Percentiles rank a stretch among this genome's conserved stretches.
phyloP scores from a whole-genome alignment of 2,797 vertebrate genomes.

The Glossophaga mutica region DNA sequence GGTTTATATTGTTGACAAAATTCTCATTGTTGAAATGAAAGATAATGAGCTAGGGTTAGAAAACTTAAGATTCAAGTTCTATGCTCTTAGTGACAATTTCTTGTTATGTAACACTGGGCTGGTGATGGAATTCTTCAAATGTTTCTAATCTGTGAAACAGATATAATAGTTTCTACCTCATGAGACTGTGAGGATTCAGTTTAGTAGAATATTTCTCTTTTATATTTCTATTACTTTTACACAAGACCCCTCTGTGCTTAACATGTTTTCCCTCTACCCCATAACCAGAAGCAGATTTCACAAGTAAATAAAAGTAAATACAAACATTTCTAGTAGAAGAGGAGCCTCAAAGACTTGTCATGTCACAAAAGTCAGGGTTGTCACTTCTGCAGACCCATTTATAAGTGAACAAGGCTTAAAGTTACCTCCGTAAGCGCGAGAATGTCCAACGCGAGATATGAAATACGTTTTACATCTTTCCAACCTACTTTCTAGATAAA shows the following conservation, averaged over 20 bases:
- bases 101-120: not conserved
- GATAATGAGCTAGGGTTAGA: not conserved
- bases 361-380: not conserved
- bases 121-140: not conserved
- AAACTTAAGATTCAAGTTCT: not conserved
- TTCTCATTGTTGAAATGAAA: constrained; percentile 14
- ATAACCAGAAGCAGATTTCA: not conserved
- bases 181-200: not conserved
- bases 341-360: not conserved
- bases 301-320: not conserved
- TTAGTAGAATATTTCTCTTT: not conserved
- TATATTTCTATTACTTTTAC: not conserved
- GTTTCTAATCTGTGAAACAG: not conserved
- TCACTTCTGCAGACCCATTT: not conserved
- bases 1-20: not conserved
- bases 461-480: not conserved
- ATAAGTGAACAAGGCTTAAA: not conserved
- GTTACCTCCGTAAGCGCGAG: not conserved
- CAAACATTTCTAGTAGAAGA: not conserved
- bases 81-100: not conserved
- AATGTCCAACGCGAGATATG: not conserved
- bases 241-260: not conserved
- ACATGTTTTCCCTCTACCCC: not conserved
- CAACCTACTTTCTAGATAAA: not conserved
- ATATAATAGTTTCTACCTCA: not conserved